Percentiles rank a stretch among this genome's conserved stretches.
These are phyloP conservation scores for Ursus arctos DNA, from an alignment of 2,113 vertebrate genomes.

Conservation along the genomic window DNA sequence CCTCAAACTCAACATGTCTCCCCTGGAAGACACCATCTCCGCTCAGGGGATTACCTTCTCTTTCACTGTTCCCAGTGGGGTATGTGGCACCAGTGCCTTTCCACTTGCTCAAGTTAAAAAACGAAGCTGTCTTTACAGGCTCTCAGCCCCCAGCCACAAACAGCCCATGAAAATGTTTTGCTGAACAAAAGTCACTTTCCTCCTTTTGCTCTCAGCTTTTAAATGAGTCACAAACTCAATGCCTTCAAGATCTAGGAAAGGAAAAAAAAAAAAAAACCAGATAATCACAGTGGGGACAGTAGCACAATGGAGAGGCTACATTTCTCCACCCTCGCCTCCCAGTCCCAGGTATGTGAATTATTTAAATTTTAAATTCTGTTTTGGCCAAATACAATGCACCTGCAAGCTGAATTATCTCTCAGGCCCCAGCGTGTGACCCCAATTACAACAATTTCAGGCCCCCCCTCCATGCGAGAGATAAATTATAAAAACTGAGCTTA, in stretches of 20 bases:
- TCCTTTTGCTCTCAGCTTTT: constrained; percentile 25
- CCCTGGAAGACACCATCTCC: neutral
- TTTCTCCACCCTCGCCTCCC: rapidly evolving
- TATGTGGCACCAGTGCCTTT: constrained; percentile 62
- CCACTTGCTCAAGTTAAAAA: constrained; percentile 15
- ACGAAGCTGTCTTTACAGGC: neutral
- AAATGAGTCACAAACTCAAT: neutral
- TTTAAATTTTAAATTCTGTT: constrained; percentile 7
- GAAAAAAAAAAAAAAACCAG: neutral
- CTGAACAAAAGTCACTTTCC: neutral
- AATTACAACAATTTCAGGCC: neutral
- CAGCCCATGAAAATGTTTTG: neutral
- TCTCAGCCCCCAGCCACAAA: neutral
- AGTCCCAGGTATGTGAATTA: neutral
- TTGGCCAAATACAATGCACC: neutral
- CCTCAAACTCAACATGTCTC: neutral
- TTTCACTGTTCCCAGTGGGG: neutral
- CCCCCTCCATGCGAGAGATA: neutral
- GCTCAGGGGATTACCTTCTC: neutral
- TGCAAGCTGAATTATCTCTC: neutral
- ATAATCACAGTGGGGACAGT: neutral
- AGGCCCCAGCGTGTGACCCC: neutral
- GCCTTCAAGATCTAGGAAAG: neutral
- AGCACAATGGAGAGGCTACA: neutral
- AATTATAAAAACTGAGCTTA: neutral